A percentile compares a stretch with the other conserved stretches of the same genome.
phyloP scores from a whole-genome alignment of 2,113 vertebrate species.

The Forbesichthys papilliferus region DNA sequence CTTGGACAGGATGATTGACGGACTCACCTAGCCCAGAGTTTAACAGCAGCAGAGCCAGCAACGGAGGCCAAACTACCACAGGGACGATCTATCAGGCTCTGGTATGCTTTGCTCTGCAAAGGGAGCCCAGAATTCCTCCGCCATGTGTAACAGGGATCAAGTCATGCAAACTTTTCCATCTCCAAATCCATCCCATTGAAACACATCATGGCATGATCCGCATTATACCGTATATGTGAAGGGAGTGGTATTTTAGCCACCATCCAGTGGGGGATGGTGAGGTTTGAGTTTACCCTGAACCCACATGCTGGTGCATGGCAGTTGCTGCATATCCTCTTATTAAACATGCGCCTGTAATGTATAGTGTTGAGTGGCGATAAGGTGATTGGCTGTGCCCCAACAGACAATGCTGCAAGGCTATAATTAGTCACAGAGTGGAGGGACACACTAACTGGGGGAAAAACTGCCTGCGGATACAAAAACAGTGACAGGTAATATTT shows the following conservation, averaged over 20 bases:
- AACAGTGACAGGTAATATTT: background rate
- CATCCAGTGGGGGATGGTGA: background rate
- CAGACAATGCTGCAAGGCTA: conserved; percentile 15
- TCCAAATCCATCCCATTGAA: conserved; percentile 3
- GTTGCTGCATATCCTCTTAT: conserved; percentile 6
- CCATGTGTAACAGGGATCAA: conserved; percentile 46
- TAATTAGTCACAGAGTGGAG: conserved; percentile 14
- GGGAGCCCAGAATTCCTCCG: conserved; percentile 35
- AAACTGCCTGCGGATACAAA: background rate
- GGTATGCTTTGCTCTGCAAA: conserved; percentile 28
- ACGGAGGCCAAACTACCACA: conserved; percentile 31
- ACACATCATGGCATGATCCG: conserved; percentile 12
- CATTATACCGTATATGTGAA: conserved; percentile 6
- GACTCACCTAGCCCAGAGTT: conserved; percentile 20
- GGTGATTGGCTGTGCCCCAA: conserved; percentile 29
- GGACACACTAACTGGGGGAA: conserved; percentile 12
- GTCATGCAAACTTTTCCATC: conserved; percentile 35
- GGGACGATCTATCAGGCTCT: conserved; percentile 49
- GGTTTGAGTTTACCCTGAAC: background rate
- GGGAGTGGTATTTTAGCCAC: conserved; percentile 13
- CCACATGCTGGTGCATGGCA: background rate
- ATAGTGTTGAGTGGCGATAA: conserved; percentile 6
- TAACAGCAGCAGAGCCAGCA: conserved; percentile 33
- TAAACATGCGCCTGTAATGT: background rate
- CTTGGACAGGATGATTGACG: conserved; percentile 7